Percentiles rank a stretch among this genome's conserved stretches.
Conservation (phyloP, 2,888 invertebrate species). For the Lycaena phlaeas region DNA sequence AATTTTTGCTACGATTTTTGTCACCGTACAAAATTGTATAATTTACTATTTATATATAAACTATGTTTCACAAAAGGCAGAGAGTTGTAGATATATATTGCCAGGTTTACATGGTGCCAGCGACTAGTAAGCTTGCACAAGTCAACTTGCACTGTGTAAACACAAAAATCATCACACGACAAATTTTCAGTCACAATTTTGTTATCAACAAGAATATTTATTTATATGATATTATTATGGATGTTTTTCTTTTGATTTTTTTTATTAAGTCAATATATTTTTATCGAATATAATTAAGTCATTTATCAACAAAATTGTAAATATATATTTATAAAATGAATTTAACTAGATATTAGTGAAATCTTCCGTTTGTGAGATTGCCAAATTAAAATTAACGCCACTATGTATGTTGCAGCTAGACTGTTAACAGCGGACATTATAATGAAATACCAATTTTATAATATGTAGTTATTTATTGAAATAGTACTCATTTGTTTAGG, state of each 20-base stretch:
- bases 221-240: no score
- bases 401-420: slow-evolving; percentile 3
- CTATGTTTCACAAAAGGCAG: no score
- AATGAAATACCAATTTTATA: neutral
- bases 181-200: neutral
- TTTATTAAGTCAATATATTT: neutral
- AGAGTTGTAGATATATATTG: no score
- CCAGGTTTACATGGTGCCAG: no score
- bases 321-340: neutral
- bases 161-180: neutral
- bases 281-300: neutral
- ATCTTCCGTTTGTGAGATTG: slow-evolving; percentile 12
- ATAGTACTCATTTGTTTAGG: neutral
- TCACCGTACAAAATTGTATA: no score
- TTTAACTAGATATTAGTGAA: slow-evolving; percentile 1
- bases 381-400: slow-evolving; percentile 16
- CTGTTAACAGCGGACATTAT: neutral
- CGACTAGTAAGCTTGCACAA: no score
- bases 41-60: no score
- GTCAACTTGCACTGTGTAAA: neutral
- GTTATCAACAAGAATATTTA: no score
- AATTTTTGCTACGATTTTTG: no score
- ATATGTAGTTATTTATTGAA: neutral
- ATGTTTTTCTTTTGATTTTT: neutral
- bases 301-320: neutral